These are phyloP conservation scores for Neuroscelio doddi DNA, from an alignment of 2,888 invertebrate genomes.

Conservation along the genomic window DNA sequence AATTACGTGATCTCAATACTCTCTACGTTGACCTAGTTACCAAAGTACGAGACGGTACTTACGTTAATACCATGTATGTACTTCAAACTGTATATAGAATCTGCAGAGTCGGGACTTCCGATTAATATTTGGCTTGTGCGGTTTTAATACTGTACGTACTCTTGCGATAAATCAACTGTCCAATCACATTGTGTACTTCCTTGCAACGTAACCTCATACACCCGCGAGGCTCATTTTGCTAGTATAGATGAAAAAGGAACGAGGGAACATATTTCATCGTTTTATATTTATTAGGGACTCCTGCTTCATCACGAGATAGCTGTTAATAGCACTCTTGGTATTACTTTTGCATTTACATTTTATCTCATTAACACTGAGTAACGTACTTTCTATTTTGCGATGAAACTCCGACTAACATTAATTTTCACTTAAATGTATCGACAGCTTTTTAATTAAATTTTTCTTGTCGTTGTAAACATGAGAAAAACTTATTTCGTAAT, in stretches of 20 bases:
- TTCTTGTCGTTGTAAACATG: too few relatives aligned
- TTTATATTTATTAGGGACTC: not conserved
- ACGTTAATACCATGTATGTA: constrained; percentile 31
- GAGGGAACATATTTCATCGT: constrained; percentile 2
- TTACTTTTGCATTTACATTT: too few relatives aligned
- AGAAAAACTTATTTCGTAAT: too few relatives aligned
- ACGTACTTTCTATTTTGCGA: too few relatives aligned
- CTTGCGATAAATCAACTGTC: constrained; percentile 38
- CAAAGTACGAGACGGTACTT: constrained; percentile 42
- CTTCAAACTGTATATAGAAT: constrained; percentile 38
- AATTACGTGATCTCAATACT: constrained; percentile 46
- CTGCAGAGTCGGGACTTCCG: constrained; percentile 35
- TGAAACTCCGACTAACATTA: too few relatives aligned
- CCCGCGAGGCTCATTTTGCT: constrained; percentile 4
- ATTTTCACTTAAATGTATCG: too few relatives aligned
- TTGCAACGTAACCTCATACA: not conserved
- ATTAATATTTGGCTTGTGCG: constrained; percentile 47
- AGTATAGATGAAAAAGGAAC: too few relatives aligned
- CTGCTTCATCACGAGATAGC: too few relatives aligned
- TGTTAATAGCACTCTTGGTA: too few relatives aligned
- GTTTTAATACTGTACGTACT: constrained; percentile 34
- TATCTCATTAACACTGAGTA: too few relatives aligned
- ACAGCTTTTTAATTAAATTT: too few relatives aligned
- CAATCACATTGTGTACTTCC: constrained; percentile 13
- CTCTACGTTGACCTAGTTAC: constrained; percentile 43